These are phyloP conservation scores for Yponomeuta cagnagella DNA, from an alignment of 2,888 invertebrate genomes.

Conservation along the genomic window DNA sequence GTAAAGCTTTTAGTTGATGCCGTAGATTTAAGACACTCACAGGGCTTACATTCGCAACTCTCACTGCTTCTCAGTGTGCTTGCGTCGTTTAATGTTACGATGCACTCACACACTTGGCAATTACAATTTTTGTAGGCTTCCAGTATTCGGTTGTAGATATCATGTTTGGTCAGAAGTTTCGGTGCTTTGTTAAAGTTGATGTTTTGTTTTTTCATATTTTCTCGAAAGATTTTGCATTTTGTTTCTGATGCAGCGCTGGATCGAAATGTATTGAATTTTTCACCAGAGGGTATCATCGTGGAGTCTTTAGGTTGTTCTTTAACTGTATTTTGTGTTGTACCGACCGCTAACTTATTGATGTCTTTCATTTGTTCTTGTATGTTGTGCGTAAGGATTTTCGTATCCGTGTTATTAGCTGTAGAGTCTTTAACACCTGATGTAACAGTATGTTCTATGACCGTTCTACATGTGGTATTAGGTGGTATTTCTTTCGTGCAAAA, in stretches of 20 bases:
- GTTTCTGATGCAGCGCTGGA: background rate
- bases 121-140: constrained; percentile 53
- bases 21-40: constrained; percentile 20
- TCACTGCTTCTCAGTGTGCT: background rate
- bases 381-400: too few species aligned
- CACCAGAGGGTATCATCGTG: too few species aligned
- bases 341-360: too few species aligned
- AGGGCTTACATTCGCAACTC: constrained; percentile 22
- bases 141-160: constrained; percentile 46
- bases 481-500: too few species aligned
- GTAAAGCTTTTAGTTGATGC: background rate
- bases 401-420: too few species aligned
- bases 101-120: constrained; percentile 59
- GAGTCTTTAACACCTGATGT: too few species aligned
- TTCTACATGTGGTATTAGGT: too few species aligned
- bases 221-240: background rate
- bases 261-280: background rate
- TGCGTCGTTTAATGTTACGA: constrained; percentile 22
- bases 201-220: background rate
- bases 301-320: too few species aligned
- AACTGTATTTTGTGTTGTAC: too few species aligned
- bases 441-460: too few species aligned
- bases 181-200: background rate
- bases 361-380: too few species aligned
- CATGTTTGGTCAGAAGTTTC: constrained; percentile 24